These are phyloP conservation scores for Tribolium freemani DNA, from an alignment of 2,888 invertebrate species.

Conservation along the genomic window DNA sequence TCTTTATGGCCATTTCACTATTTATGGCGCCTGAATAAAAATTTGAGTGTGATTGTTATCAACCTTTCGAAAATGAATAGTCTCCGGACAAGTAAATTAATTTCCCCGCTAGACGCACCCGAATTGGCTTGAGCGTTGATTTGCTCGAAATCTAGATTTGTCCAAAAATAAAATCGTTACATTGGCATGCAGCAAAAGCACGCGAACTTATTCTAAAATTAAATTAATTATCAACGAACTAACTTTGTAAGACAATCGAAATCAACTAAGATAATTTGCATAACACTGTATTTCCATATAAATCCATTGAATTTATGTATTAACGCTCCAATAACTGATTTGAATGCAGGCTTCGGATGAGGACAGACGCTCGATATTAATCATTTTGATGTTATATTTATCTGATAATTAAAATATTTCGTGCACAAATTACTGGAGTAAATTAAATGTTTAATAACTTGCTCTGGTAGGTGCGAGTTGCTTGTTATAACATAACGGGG, in stretches of 20 bases:
- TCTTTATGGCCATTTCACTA: neutral
- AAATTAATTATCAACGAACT: constrained; percentile 13
- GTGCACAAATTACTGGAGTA: neutral
- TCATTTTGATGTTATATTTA: neutral
- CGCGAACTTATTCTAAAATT: constrained; percentile 21
- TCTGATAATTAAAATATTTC: constrained; percentile 1
- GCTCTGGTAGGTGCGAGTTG: neutral
- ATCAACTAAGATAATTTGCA: constrained; percentile 19
- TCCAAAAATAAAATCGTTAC: neutral
- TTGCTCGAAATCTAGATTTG: neutral
- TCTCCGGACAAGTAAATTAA: neutral
- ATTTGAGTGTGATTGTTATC: neutral
- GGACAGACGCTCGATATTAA: neutral
- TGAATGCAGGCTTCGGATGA: neutral
- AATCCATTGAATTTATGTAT: constrained; percentile 7
- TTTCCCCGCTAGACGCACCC: neutral
- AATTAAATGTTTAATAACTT: neutral
- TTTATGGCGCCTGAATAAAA: neutral
- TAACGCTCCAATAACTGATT: constrained; percentile 1
- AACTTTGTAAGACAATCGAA: constrained; percentile 15
- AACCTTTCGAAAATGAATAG: neutral
- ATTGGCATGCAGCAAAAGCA: neutral
- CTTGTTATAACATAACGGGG: neutral
- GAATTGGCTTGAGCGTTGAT: neutral
- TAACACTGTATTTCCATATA: constrained; percentile 18